phyloP scores from a whole-genome alignment of 2,797 vertebrate genomes.

The Aplochiton taeniatus region DNA sequence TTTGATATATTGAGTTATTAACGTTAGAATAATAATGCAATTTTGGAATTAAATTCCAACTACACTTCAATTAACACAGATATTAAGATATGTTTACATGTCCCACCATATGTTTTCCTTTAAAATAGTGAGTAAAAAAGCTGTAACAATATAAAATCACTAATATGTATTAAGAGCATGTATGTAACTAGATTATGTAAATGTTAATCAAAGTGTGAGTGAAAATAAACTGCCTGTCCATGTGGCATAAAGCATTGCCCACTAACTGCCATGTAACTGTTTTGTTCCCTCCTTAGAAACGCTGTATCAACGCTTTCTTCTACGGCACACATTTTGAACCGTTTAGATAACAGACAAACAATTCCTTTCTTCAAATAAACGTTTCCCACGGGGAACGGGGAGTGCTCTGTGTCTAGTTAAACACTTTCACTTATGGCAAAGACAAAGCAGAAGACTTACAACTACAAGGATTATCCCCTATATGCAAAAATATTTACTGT shows the following conservation, averaged over 20 bases:
- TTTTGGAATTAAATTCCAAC: too few relatives aligned
- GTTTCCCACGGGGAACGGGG: conserved; percentile 30
- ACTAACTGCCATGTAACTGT: conserved; percentile 47
- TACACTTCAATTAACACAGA: too few relatives aligned
- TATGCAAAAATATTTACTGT: too few relatives aligned
- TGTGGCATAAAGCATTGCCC: conserved; percentile 41
- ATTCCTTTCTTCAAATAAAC: conserved; percentile 64
- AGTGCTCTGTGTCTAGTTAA: conserved; percentile 26
- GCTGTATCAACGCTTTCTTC: conserved; percentile 40
- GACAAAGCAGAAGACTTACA: too few relatives aligned
- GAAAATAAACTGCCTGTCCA: conserved; percentile 47
- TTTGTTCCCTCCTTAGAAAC: conserved; percentile 51
- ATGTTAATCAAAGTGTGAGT: conserved; percentile 55
- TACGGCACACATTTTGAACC: conserved; percentile 55
- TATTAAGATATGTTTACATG: too few relatives aligned
- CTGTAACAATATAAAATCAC: too few relatives aligned
- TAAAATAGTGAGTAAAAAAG: too few relatives aligned
- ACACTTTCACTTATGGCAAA: too few relatives aligned
- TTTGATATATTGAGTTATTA: too few relatives aligned
- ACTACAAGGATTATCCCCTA: too few relatives aligned
- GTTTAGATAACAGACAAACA: conserved; percentile 66
- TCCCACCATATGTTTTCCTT: too few relatives aligned
- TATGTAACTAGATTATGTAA: conserved; percentile 35
- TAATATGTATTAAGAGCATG: conserved; percentile 12
- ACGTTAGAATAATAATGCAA: too few relatives aligned